Evolutionary conservation across 2,113 vertebrate species (phyloP).

Genomic region (Podarcis muralis): DNA sequence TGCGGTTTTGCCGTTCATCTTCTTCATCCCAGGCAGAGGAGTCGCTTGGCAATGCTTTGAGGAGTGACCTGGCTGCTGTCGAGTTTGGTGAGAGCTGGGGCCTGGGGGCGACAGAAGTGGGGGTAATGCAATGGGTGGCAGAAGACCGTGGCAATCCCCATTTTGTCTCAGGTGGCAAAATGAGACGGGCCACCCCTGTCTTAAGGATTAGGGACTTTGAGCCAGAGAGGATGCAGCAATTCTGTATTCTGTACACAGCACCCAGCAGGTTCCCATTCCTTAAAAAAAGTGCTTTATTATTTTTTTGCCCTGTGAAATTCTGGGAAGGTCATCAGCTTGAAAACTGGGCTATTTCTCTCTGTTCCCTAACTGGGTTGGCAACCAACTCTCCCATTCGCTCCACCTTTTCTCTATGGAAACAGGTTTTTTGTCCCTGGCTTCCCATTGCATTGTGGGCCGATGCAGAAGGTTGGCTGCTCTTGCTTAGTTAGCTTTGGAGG

Average conservation of each 20-base stretch:
- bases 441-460: not conserved
- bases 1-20: too few relatives aligned
- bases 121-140: too few relatives aligned
- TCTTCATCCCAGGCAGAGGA: too few relatives aligned
- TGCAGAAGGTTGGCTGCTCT: not conserved
- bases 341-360: not conserved
- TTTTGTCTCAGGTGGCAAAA: too few relatives aligned
- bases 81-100: too few relatives aligned
- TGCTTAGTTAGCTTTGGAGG: too few relatives aligned
- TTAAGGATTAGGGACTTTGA: not conserved
- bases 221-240: not conserved
- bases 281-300: not conserved
- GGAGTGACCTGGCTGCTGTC: too few relatives aligned
- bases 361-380: not conserved
- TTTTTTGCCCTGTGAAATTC: not conserved
- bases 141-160: too few relatives aligned
- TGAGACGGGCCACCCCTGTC: too few relatives aligned
- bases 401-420: constrained; percentile 7
- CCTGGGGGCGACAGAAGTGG: too few relatives aligned
- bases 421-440: not conserved
- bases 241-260: not conserved
- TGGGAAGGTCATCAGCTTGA: not conserved
- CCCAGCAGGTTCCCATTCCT: not conserved
- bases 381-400: not conserved
- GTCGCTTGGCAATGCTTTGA: too few relatives aligned